Conservation (phyloP, 2,888 invertebrate genomes). For the Caenorhabditis sp. region DNA sequence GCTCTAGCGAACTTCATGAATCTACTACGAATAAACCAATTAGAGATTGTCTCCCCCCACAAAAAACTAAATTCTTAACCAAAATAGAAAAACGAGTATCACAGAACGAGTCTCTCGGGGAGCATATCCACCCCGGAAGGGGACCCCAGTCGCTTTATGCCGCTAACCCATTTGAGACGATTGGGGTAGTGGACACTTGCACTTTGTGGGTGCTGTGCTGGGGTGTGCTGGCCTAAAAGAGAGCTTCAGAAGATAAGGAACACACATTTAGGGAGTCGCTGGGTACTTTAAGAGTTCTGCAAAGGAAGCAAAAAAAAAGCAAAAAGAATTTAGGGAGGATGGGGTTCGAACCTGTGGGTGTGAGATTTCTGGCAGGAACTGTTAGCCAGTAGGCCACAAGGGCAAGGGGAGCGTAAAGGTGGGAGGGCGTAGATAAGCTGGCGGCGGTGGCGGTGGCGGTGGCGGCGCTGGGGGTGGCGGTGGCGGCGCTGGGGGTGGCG, state of each 20-base stretch:
- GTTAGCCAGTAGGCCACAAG: not conserved
- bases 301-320: not conserved
- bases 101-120: slow-evolving; percentile 55
- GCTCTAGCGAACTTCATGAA: too few species aligned
- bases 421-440: not conserved
- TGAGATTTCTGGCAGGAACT: not conserved
- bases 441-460: too few species aligned
- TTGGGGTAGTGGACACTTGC: slow-evolving; percentile 31
- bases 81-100: not conserved
- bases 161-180: slow-evolving; percentile 45
- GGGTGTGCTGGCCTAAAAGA: slow-evolving; percentile 12
- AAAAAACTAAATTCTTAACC: not conserved
- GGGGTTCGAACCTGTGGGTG: not conserved
- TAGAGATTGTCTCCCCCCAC: not conserved
- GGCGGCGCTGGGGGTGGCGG: too few species aligned
- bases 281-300: not conserved
- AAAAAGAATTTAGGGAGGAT: not conserved
- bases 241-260: not conserved
- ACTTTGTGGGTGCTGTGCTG: slow-evolving; percentile 8
- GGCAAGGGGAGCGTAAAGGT: not conserved
- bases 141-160: slow-evolving; percentile 38
- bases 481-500: too few species aligned
- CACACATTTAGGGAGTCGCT: not conserved
- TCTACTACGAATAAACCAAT: slow-evolving; percentile 37
- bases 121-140: slow-evolving; percentile 37